Evolutionary conservation across 2,797 vertebrate genomes (phyloP), one percentile per base, ranked within the genome.

Genomic region (Agapornis canus): DNA sequence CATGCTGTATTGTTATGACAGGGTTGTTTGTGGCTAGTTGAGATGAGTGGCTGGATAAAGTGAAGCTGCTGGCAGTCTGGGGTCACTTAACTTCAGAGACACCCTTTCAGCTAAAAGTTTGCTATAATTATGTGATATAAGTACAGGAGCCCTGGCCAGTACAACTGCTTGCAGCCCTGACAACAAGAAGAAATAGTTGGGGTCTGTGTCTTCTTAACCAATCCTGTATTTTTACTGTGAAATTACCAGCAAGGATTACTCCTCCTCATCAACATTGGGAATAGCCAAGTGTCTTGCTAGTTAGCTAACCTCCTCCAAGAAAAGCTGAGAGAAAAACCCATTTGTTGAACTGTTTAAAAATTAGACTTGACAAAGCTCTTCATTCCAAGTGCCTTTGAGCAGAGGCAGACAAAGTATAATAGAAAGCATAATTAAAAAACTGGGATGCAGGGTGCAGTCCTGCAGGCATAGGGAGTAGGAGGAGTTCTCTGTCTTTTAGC

Each of bases 351-450:
- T 0, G 54, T 81, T 91, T 88, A 65, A 51, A 83, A 83, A 65
- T 9, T 25, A 52, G n/a, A 52, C n/a, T 60, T 65, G 69, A n/a
- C 14, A 76, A 79, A 91, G 8, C 45, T 42, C 35, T 73, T 87
- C 7, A 21, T 85, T 89, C 70, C 39, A 82, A 75, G 42, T 21
- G 25, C 27, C 64, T 78, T 77, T 27, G 68, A 78, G 45, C 52
- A 47, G n/a, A 79, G 47, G 14, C 51, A 89, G 70, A 81, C 10
- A 81, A 69, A 89, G 51, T 48, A 20, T 77, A 68, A 65, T 76
- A 52, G 86, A 95, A 64, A 31, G 18, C 49, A 27, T 65, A 45
- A 47, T 59, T 66, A 65, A 88, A 86, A 92, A 86, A 13, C 64
- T 64, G 11, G 10, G 42, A 26, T 61, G 35, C 42, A 61, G 35